Conservation (phyloP, 2,888 invertebrate species). For the Aplocera efformata region DNA sequence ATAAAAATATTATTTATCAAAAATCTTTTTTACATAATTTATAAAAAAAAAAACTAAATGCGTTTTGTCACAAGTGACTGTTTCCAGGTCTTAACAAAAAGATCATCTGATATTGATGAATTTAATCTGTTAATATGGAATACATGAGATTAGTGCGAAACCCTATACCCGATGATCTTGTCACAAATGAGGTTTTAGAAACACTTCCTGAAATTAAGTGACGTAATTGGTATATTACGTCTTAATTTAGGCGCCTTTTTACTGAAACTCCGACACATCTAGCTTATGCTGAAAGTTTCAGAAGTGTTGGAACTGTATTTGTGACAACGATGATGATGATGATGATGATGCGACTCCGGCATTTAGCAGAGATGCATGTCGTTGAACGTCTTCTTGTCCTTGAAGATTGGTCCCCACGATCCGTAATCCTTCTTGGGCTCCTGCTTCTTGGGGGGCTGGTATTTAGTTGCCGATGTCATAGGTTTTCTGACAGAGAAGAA, state of each 20-base stretch:
- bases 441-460: constrained; percentile 56
- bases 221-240: too few species aligned
- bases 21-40: too few species aligned
- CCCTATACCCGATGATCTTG: constrained; percentile 44
- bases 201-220: constrained; percentile 22
- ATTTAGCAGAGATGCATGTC: constrained; percentile 85
- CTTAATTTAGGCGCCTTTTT: too few species aligned
- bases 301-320: constrained; percentile 23
- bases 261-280: too few species aligned
- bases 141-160: constrained; percentile 47
- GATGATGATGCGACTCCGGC: constrained; percentile 36
- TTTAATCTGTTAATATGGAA: constrained; percentile 51
- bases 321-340: constrained; percentile 45
- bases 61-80: neutral
- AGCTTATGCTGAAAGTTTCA: too few species aligned
- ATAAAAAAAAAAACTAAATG: too few species aligned
- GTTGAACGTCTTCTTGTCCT: constrained; percentile 86
- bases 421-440: constrained; percentile 78
- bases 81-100: constrained; percentile 45
- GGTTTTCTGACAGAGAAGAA: constrained; percentile 51
- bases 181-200: constrained; percentile 42
- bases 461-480: constrained; percentile 45
- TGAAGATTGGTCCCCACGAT: constrained; percentile 87
- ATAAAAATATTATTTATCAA: too few species aligned
- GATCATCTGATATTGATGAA: constrained; percentile 41